A percentile compares a stretch with the other conserved stretches of the same genome.
These are phyloP conservation scores for Martes martes DNA, from an alignment of 2,113 vertebrate genomes.

Conservation along the genomic window DNA sequence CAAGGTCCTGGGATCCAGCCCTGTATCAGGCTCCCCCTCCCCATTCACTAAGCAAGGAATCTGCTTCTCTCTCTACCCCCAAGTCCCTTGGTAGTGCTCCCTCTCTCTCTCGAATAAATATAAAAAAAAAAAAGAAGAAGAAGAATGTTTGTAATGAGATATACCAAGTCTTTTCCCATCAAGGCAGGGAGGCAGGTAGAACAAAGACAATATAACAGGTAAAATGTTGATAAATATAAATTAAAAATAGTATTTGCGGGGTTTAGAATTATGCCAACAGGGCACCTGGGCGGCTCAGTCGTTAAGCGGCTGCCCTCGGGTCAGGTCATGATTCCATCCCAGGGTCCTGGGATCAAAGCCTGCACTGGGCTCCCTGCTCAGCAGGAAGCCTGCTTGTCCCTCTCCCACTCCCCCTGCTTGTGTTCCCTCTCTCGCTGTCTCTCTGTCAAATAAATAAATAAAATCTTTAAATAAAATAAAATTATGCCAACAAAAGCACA, in stretches of 20 bases:
- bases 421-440: no score
- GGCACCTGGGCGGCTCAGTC: no score
- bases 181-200: not conserved
- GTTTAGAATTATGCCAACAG: not conserved
- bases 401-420: no score
- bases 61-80: not conserved
- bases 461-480: not conserved
- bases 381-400: no score
- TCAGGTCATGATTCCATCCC: no score
- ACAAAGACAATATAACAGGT: not conserved
- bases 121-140: no score
- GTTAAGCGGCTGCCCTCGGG: no score
- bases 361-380: no score
- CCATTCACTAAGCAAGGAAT: not conserved
- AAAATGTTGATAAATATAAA: constrained; percentile 5
- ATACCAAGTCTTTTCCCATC: not conserved
- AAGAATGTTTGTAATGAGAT: not conserved
- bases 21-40: not conserved
- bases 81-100: accelerated
- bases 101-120: not conserved
- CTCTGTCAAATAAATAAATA: no score
- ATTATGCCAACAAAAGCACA: not conserved
- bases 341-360: no score
- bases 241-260: not conserved
- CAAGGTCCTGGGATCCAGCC: not conserved